Conservation (phyloP, 2,113 vertebrate species). For the Microcebus ravelobensis region DNA sequence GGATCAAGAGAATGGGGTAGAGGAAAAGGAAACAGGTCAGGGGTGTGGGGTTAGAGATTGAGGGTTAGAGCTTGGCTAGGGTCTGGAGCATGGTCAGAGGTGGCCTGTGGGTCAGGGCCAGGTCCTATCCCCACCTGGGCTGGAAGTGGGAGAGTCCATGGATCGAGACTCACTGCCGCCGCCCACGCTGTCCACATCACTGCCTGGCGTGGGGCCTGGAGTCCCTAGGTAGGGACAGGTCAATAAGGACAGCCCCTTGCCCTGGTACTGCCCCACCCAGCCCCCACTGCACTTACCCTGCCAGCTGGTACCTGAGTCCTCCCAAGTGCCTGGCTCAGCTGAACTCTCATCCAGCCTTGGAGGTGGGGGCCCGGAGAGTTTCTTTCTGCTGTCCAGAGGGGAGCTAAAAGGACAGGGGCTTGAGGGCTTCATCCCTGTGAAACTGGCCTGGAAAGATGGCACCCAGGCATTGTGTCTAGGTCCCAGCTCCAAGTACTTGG, state of each 20-base stretch:
- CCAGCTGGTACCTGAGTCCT: conserved; percentile 33
- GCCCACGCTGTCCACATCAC: conserved; percentile 88
- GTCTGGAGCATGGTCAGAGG: neutral
- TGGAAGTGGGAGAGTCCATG: conserved; percentile 88
- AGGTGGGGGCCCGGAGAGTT: neutral
- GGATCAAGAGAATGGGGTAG: neutral
- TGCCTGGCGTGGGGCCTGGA: neutral
- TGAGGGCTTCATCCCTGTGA: neutral
- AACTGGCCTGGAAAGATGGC: neutral
- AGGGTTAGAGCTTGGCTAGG: neutral
- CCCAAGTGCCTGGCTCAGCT: conserved; percentile 50
- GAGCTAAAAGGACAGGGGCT: conserved; percentile 36
- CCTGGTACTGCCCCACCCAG: fast-evolving
- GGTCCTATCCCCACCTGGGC: conserved; percentile 88
- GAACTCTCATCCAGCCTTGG: conserved; percentile 45
- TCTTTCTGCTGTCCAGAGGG: conserved; percentile 66
- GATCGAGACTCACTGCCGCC: conserved; percentile 88
- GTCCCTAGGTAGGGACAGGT: conserved; percentile 15
- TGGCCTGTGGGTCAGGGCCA: neutral
- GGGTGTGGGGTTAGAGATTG: neutral
- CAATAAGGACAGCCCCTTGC: neutral
- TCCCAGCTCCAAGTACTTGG: neutral
- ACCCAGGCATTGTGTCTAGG: neutral
- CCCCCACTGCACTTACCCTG: neutral
- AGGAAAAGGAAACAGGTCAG: neutral